These are phyloP conservation scores for Apotomis capreana DNA, from an alignment of 2,888 invertebrate genomes.

Conservation along the genomic window DNA sequence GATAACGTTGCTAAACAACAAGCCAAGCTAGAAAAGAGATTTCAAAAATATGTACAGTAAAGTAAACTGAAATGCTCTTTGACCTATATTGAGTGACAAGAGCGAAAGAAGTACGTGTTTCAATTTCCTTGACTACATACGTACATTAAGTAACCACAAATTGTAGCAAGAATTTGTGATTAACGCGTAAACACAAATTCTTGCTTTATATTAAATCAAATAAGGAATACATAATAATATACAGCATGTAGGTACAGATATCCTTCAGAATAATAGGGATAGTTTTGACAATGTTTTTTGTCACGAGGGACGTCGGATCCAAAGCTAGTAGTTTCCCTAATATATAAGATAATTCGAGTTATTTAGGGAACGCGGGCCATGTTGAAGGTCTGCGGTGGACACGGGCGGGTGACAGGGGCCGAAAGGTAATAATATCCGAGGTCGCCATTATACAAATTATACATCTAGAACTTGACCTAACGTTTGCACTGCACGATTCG, in stretches of 20 bases:
- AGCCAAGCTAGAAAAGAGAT: too few species aligned
- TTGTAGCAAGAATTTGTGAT: too few species aligned
- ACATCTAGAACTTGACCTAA: not conserved
- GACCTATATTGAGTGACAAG: too few species aligned
- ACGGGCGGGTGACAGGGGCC: not conserved
- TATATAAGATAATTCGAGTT: slow-evolving; percentile 7
- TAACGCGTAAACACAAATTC: too few species aligned
- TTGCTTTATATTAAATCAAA: too few species aligned
- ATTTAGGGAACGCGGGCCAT: slow-evolving; percentile 3
- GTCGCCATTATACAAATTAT: not conserved
- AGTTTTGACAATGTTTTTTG: not conserved
- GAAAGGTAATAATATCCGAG: slow-evolving; percentile 12
- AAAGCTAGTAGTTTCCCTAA: not conserved
- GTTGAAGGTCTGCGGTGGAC: not conserved
- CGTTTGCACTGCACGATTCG: not conserved
- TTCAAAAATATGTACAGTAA: too few species aligned
- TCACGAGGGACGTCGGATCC: not conserved
- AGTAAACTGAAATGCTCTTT: too few species aligned
- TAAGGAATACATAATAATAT: too few species aligned
- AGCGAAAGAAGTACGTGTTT: too few species aligned
- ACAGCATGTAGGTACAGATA: not conserved
- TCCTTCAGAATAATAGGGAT: not conserved
- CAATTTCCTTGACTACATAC: too few species aligned
- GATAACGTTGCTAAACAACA: too few species aligned
- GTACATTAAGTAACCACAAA: too few species aligned